Percentiles rank a stretch among this genome's conserved stretches.
phyloP scores from a whole-genome alignment of 2,113 vertebrate genomes.

The Platichthys flesus region DNA sequence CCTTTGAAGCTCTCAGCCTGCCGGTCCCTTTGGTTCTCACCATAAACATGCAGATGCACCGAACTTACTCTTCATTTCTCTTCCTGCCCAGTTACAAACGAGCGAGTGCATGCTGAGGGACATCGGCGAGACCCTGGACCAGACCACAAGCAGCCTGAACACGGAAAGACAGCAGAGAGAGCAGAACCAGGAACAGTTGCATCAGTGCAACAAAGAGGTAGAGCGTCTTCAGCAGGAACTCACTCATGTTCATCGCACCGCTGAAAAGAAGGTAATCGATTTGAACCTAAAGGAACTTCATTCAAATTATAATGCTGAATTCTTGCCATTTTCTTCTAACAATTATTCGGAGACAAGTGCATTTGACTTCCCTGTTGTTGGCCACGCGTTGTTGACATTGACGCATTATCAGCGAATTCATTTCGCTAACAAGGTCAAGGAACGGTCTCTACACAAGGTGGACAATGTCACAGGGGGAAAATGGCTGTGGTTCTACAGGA shows the following conservation, averaged over 20 bases:
- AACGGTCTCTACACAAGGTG: slow-evolving; percentile 19
- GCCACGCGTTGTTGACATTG: slow-evolving; percentile 32
- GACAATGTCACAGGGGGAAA: slow-evolving; percentile 9
- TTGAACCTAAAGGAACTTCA: slow-evolving; percentile 20
- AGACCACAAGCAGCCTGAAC: slow-evolving; percentile 66
- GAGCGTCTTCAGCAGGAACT: slow-evolving; percentile 65
- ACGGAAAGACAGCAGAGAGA: slow-evolving; percentile 66
- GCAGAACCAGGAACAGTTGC: slow-evolving; percentile 75
- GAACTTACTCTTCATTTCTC: slow-evolving; percentile 9
- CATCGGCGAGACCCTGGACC: slow-evolving; percentile 55
- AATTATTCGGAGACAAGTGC: neutral
- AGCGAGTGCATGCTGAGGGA: slow-evolving; percentile 60
- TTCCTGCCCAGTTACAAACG: slow-evolving; percentile 60
- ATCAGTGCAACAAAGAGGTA: slow-evolving; percentile 63
- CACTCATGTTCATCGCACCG: slow-evolving; percentile 48
- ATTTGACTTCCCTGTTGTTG: slow-evolving; percentile 9
- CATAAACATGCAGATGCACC: neutral
- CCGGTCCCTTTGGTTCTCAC: slow-evolving; percentile 22
- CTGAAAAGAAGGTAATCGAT: slow-evolving; percentile 76
- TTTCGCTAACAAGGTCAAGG: slow-evolving; percentile 14
- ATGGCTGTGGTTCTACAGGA: slow-evolving; percentile 38
- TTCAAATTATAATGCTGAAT: slow-evolving; percentile 4
- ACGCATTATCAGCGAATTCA: slow-evolving; percentile 1
- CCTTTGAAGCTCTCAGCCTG: neutral
- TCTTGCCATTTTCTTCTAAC: neutral